Base-by-base conservation (phyloP, 1,140 invertebrate species). In the Bombus superbus region DNA sequence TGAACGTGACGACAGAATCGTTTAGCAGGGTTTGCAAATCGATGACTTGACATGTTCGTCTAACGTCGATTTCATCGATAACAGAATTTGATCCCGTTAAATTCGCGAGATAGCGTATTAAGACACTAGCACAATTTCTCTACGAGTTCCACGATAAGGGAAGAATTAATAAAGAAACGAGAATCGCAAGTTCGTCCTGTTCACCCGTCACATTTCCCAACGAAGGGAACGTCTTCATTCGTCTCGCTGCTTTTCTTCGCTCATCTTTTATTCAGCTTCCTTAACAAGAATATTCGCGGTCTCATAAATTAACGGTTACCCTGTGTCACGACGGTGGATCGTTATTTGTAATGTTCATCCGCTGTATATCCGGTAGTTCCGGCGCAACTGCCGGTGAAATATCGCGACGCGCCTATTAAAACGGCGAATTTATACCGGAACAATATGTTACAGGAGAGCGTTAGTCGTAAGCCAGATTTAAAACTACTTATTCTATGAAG, bases 381-480 rank as follows among this genome's bases (percentile, higher is more conserved):
- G 47, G 66, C 38, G 38, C 38, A 69, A 62, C 62, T 32, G 38
- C 28, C 44, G 47, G 32, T 64, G 76, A 80, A 72, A 85, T 72
- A 85, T 72, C 66, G 66, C 68, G 53, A 42, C 47, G 11, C 53
- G 76, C 40, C 77, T 85, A 80, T 85, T 85, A 85, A 64, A 80
- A 57, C 13, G 59, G 68, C 53, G 40, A 80, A 85, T 84, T 84
- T 84, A 80, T 85, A 84, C 42, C 32, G 38, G 66, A 22, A 47
- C 66, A 59, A 62, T 83, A 68, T 32, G 82, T 83, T 69, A 71
- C 75, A 6, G 64, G 18, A 53, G 47, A 53, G 47, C 47, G 47
- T n/a, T 40, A 62, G 35, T 84, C 71, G 53, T 62, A 47, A 85
- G 83, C 68, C 83, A 80, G 83, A 85, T 85, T 84, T 80, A 72